These are phyloP conservation scores for Apamea anceps DNA, from an alignment of 2,888 invertebrate genomes.

Conservation along the genomic window DNA sequence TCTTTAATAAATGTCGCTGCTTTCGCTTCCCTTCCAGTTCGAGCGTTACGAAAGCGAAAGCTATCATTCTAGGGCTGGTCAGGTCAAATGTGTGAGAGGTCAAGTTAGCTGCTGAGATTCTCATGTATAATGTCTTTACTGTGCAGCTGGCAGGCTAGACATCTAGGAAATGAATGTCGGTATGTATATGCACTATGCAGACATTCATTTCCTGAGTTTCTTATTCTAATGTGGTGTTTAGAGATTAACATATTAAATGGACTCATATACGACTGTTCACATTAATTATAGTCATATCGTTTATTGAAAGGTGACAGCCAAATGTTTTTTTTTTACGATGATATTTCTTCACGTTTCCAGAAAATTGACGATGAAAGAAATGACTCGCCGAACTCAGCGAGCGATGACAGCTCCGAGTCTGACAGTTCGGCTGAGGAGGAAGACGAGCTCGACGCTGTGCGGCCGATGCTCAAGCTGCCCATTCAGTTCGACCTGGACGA, in stretches of 20 bases:
- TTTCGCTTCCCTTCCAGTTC: constrained; percentile 47
- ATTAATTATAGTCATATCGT: background rate
- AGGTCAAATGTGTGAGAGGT: constrained; percentile 55
- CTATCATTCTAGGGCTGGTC: constrained; percentile 53
- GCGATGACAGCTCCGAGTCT: constrained; percentile 89
- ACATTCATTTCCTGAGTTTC: constrained; percentile 17
- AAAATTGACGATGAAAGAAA: constrained; percentile 86
- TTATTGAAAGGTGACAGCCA: background rate
- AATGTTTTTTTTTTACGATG: background rate
- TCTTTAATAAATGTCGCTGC: constrained; percentile 38
- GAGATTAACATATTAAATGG: background rate
- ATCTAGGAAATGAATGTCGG: constrained; percentile 3
- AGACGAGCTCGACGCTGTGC: constrained; percentile 90
- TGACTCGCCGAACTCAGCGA: constrained; percentile 79
- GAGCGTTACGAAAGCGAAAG: constrained; percentile 53
- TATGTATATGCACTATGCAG: background rate
- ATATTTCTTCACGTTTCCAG: constrained; percentile 73
- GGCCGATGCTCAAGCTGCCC: constrained; percentile 93
- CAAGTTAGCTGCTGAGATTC: constrained; percentile 27
- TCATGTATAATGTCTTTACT: constrained; percentile 20
- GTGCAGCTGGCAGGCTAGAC: background rate
- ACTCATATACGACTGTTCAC: background rate
- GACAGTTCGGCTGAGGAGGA: constrained; percentile 91
- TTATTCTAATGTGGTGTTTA: background rate
- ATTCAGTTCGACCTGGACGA: constrained; percentile 96